phyloP scores from a whole-genome alignment of 1,140 invertebrate genomes.

The Metaphire vulgaris region DNA sequence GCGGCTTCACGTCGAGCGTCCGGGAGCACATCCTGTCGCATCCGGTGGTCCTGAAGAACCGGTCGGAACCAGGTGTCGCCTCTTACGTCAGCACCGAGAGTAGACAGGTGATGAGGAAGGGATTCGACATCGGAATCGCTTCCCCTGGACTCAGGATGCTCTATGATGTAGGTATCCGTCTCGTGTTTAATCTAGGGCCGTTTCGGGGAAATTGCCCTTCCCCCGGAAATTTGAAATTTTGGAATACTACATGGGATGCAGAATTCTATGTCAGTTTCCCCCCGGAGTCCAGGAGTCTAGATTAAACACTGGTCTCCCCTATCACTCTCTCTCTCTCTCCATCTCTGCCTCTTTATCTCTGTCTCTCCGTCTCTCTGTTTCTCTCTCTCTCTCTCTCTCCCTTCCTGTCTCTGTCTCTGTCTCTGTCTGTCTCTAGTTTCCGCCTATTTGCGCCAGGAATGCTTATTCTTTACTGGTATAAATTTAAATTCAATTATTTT shows the following conservation, averaged over 20 bases:
- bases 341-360: not conserved
- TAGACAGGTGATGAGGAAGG: constrained; percentile 17
- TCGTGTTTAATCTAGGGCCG: too few species aligned
- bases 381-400: not conserved
- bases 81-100: constrained; percentile 15
- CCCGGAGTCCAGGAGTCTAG: too few species aligned
- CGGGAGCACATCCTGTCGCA: constrained; percentile 20
- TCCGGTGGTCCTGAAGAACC: constrained; percentile 17
- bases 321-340: not conserved
- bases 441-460: too few species aligned
- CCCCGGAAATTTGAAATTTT: too few species aligned
- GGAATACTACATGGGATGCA: too few species aligned
- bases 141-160: constrained; percentile 4
- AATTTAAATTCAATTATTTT: too few species aligned
- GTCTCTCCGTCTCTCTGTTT: not conserved
- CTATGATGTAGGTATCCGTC: constrained; percentile 16
- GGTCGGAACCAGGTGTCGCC: constrained; percentile 6
- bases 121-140: constrained; percentile 19
- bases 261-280: too few species aligned
- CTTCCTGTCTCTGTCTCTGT: not conserved
- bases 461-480: too few species aligned
- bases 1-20: not conserved
- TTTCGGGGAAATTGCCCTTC: too few species aligned
- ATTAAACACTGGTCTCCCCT: too few species aligned
- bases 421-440: not conserved